Evolutionary conservation across 2,113 vertebrate species (phyloP).

Genomic region (Rhea americana): DNA sequence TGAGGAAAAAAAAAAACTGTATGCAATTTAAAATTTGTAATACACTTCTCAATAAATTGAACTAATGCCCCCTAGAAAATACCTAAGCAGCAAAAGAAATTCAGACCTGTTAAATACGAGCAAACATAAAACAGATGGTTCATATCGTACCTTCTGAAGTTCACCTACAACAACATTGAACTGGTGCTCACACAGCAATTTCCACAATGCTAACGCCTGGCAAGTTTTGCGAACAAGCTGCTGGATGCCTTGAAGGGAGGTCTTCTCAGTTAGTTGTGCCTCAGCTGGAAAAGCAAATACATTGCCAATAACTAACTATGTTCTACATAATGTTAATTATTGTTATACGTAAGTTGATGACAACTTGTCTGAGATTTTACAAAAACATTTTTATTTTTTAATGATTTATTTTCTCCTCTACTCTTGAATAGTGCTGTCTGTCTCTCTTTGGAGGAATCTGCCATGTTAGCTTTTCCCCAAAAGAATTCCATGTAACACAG

Average conservation of each 20-base stretch:
- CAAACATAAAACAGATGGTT: not conserved
- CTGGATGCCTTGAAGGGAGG: conserved; percentile 92
- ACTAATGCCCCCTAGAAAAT: not conserved
- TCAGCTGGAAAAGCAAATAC: conserved; percentile 78
- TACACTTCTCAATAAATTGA: not conserved
- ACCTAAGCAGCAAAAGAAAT: not conserved
- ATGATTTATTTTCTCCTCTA: not conserved
- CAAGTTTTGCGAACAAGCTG: conserved; percentile 92
- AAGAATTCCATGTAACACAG: not conserved
- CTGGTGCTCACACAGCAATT: conserved; percentile 94
- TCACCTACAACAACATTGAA: conserved; percentile 91
- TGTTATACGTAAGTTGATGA: not conserved
- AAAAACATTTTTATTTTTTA: not conserved
- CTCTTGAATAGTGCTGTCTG: not conserved
- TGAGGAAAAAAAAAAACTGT: not conserved
- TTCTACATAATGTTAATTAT: not conserved
- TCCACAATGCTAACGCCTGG: conserved; percentile 94
- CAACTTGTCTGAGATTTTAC: not conserved
- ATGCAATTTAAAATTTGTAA: not conserved
- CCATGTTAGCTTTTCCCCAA: not conserved
- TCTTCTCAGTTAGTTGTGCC: conserved; percentile 92
- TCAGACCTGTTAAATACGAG: not conserved
- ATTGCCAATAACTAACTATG: not conserved
- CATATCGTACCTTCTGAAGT: conserved; percentile 87
- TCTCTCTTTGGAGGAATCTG: not conserved